Conservation (phyloP, 2,113 vertebrate species). For the Psettodes erumei region DNA sequence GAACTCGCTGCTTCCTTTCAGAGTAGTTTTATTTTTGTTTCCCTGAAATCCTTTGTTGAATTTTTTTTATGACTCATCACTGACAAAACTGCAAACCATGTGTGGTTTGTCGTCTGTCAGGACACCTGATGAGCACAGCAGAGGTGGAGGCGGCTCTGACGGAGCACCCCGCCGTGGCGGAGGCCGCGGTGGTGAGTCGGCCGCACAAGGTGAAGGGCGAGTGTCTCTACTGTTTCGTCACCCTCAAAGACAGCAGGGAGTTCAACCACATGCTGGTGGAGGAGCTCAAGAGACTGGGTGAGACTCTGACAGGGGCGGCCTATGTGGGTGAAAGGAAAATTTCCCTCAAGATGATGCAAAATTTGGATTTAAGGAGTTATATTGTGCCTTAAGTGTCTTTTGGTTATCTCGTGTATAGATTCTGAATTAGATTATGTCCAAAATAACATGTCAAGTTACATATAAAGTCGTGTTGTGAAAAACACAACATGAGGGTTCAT, state of each 20-base stretch:
- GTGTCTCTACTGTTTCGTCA: constrained; percentile 87
- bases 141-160: constrained; percentile 84
- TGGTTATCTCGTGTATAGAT: not conserved
- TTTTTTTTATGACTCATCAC: not conserved
- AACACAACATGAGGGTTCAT: no score
- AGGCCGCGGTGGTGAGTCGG: constrained; percentile 84
- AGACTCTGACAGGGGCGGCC: not conserved
- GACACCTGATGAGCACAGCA: constrained; percentile 86
- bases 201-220: constrained; percentile 86
- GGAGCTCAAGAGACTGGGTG: constrained; percentile 84
- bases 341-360: not conserved
- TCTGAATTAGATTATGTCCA: not conserved
- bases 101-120: constrained; percentile 57
- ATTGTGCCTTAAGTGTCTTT: not conserved
- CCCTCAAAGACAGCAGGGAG: constrained; percentile 79
- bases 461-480: no score
- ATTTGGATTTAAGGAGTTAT: not conserved
- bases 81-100: not conserved
- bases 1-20: no score
- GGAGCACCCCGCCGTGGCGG: constrained; percentile 80
- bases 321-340: not conserved
- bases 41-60: not conserved
- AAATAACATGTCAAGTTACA: no score
- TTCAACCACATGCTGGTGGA: constrained; percentile 78
- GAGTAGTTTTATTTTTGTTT: no score